phyloP scores from a whole-genome alignment of 64 coral and sea anemone genomes.

The Stichodactyla mertensii region DNA sequence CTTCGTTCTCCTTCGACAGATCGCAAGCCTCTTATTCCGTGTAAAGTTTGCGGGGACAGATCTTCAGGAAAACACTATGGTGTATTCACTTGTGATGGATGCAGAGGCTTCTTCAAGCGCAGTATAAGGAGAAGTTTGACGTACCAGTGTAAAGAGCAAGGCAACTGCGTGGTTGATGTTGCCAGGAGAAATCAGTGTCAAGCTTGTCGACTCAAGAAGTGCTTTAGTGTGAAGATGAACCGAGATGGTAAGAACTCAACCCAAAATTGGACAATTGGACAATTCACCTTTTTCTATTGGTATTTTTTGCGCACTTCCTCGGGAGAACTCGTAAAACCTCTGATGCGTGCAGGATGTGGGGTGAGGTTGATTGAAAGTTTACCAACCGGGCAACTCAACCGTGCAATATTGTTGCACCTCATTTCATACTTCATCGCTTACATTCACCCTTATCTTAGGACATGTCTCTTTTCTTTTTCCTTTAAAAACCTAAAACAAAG shows the following conservation, averaged over 20 bases:
- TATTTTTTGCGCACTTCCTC: neutral
- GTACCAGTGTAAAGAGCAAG: conserved; percentile 88
- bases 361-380: neutral
- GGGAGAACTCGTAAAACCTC: neutral
- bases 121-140: conserved; percentile 75
- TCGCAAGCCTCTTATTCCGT: conserved; percentile 84
- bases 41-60: conserved; percentile 89
- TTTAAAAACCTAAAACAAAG: too few species aligned
- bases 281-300: neutral
- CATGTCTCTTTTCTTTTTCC: too few species aligned
- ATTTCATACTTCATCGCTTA: neutral
- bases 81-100: conserved; percentile 94
- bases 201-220: conserved; percentile 91
- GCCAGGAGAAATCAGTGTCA: conserved; percentile 94
- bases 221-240: conserved; percentile 91
- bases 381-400: neutral
- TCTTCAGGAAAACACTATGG: conserved; percentile 99
- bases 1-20: conserved; percentile 35
- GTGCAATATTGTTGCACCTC: neutral
- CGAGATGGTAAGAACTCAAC: conserved; percentile 63
- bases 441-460: neutral
- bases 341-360: conserved; percentile 2
- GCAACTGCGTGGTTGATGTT: conserved; percentile 90
- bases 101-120: conserved; percentile 92
- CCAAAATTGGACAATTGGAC: neutral